Evolutionary conservation across 2,797 vertebrate genomes (phyloP).

Genomic region (Pseudochirops corinnae): DNA sequence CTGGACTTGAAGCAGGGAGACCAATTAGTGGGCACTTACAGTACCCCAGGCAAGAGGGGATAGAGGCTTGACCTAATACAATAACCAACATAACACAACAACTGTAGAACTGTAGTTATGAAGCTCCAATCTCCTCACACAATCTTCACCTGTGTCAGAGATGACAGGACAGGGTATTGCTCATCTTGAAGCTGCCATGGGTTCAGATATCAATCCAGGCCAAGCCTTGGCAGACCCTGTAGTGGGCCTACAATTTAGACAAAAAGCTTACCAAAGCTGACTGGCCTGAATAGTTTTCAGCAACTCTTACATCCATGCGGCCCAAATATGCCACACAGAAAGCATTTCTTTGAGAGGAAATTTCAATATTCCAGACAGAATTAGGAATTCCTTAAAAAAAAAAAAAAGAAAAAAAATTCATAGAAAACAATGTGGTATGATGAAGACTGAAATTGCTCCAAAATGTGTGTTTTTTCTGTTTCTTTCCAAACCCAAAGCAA

Average conservation of each 20-base stretch:
- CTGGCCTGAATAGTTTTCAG: background rate
- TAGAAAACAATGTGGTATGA: constrained; percentile 15
- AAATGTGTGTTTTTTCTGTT: background rate
- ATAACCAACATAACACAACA: background rate
- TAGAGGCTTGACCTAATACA: background rate
- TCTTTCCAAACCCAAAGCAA: constrained; percentile 27
- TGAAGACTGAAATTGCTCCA: constrained; percentile 6
- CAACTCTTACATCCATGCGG: background rate
- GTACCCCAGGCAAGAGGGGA: background rate
- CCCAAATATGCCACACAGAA: background rate
- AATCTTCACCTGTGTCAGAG: background rate
- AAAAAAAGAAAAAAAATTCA: background rate
- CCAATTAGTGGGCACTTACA: background rate
- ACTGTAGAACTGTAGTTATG: background rate
- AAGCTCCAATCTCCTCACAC: background rate
- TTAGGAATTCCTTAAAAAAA: constrained; percentile 24
- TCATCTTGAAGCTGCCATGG: background rate
- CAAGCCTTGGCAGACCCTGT: background rate
- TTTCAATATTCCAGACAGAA: constrained; percentile 23
- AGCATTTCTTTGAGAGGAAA: background rate
- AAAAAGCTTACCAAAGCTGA: background rate
- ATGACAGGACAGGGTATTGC: background rate
- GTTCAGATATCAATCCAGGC: background rate
- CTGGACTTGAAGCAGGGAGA: background rate
- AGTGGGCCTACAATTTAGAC: background rate